Evolutionary conservation across 2,113 vertebrate genomes (phyloP), one percentile per base, ranked within the genome.

Genomic region (Muntiacus muntjak): DNA sequence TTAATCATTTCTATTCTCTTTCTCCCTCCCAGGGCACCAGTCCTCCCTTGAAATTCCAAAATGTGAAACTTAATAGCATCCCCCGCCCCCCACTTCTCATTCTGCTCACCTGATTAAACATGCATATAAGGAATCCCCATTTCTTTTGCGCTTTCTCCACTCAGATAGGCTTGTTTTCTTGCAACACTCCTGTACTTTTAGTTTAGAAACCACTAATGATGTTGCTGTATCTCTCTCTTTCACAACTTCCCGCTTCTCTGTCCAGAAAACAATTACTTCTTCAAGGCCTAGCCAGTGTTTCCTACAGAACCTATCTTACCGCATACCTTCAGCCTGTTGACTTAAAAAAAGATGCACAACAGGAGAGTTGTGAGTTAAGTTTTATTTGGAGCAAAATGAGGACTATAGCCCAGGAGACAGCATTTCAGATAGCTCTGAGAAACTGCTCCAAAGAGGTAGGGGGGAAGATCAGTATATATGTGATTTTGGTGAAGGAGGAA

Each of bases 31-130:
- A 58, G 52, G 10, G 81, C 28, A 97, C 7, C 10, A 96, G 36
- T 52, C 8, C 7, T 89, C n/a, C 87, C 57, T 91, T 86, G 36
- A 95, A 97, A 87, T 95, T 93, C 36, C 28, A 93, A 94, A 95
- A 95, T 87, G 28, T 86, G 26, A 17, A 96, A 96, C 54, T 92
- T 86, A 93, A 81, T 95, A 50, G 33, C 54, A 88, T 28, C 10
- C 8, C 50, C 23, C 6, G 36, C 17, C 64, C n/a, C n/a, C 17
- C 4, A 71, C 54, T 90, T 71, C 50, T 91, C 25, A 94, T 91
- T 96, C 91, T 83, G 21, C 58, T 90, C n/a, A 95, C 55, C 43
- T 90, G 91, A 87, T 96, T 84, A 82, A 81, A 54, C 45, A 81
- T 54, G 26, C 10, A 33, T 79, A 55, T 90, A 30, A 88, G 71